Evolutionary conservation across 2,797 vertebrate genomes (phyloP).

Genomic region (Sebastes dallii): DNA sequence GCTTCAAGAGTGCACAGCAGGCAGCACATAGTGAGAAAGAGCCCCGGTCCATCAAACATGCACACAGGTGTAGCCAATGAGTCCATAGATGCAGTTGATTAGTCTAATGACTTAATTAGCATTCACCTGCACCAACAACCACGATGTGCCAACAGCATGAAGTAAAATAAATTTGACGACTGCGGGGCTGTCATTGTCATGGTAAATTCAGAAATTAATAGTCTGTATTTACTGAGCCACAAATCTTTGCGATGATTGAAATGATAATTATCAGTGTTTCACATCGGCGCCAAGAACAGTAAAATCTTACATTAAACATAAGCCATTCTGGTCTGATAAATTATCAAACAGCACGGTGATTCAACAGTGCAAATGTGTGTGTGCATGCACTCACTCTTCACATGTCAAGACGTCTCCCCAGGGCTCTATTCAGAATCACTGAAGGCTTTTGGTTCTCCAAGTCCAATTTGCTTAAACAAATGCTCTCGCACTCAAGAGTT

Average conservation of each 20-base stretch:
- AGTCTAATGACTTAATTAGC: slow-evolving; percentile 39
- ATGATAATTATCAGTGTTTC: slow-evolving; percentile 38
- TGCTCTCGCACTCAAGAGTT: slow-evolving; percentile 49
- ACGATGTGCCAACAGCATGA: slow-evolving; percentile 17
- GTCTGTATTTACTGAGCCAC: slow-evolving; percentile 20
- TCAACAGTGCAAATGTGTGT: neutral
- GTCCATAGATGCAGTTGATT: slow-evolving; percentile 18
- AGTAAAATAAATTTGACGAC: slow-evolving; percentile 12
- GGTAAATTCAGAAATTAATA: slow-evolving; percentile 28
- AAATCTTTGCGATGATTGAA: slow-evolving; percentile 31
- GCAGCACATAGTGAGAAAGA: neutral
- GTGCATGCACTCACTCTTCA: neutral
- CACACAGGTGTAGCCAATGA: neutral
- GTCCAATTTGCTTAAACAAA: slow-evolving; percentile 71
- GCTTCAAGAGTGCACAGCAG: neutral
- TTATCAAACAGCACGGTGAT: neutral
- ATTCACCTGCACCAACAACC: slow-evolving; percentile 25
- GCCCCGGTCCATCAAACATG: neutral
- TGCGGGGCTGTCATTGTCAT: slow-evolving; percentile 13
- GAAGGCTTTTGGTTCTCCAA: slow-evolving; percentile 35
- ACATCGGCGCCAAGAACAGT: neutral
- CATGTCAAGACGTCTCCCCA: slow-evolving; percentile 26
- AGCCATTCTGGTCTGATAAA: slow-evolving; percentile 4
- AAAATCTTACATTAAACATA: slow-evolving; percentile 7
- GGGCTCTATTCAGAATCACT: slow-evolving; percentile 43